These are phyloP conservation scores for Halcyon chelicuti DNA, from an alignment of 2,797 vertebrate species.

Conservation along the genomic window DNA sequence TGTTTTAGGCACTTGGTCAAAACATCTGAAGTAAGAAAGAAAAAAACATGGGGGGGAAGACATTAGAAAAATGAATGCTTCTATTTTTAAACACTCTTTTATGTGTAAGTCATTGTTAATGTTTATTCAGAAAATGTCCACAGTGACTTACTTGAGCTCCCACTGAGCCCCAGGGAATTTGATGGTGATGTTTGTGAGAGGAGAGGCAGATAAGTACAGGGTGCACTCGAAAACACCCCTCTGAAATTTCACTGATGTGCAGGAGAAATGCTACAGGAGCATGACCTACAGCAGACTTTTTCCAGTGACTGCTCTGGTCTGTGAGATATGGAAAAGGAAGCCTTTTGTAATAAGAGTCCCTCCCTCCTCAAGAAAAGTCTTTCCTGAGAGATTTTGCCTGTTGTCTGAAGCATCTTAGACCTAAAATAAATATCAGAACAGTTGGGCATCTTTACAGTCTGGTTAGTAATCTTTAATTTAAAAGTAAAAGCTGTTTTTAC, in stretches of 20 bases:
- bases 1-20: background rate
- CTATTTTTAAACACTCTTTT: background rate
- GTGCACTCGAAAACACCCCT: background rate
- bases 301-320: background rate
- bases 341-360: background rate
- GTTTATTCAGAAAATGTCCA: background rate
- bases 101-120: background rate
- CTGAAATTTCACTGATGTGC: background rate
- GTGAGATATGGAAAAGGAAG: background rate
- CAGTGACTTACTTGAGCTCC: background rate
- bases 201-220: background rate
- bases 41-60: background rate
- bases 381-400: background rate
- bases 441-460: background rate
- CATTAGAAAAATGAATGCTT: background rate
- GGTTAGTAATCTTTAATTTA: background rate
- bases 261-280: background rate
- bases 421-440: background rate
- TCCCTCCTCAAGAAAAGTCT: background rate
- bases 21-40: background rate
- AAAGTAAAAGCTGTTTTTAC: slow-evolving; percentile 18
- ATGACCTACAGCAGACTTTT: background rate
- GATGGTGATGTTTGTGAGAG: background rate
- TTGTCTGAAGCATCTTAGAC: background rate
- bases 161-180: background rate